These are phyloP conservation scores for Hoplias malabaricus DNA, from an alignment of 2,113 vertebrate genomes.

Conservation along the genomic window DNA sequence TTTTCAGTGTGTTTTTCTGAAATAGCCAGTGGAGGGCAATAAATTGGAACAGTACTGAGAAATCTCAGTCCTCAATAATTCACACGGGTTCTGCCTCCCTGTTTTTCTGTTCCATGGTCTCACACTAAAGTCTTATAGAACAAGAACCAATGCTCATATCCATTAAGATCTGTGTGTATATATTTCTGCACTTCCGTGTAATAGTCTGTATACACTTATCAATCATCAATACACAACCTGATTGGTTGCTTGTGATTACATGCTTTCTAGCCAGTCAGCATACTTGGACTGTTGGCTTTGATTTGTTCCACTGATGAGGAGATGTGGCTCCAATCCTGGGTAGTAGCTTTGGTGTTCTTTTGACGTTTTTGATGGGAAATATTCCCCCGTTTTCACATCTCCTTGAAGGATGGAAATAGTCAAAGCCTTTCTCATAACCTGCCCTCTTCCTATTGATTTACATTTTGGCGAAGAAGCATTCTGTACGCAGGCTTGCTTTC, in stretches of 20 bases:
- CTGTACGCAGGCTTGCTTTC: not conserved
- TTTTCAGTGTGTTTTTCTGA: not conserved
- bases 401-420: not conserved
- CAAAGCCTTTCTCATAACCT: constrained; percentile 4
- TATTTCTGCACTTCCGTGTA: too few relatives aligned
- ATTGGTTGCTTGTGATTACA: constrained; percentile 5
- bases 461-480: constrained; percentile 16
- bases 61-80: constrained; percentile 4
- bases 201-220: too few relatives aligned
- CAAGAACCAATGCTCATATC: not conserved
- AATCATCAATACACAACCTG: not conserved
- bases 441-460: constrained; percentile 15
- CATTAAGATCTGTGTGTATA: not conserved
- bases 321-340: not conserved
- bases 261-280: not conserved
- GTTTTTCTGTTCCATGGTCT: not conserved
- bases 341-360: not conserved
- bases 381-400: not conserved
- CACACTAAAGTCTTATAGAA: not conserved
- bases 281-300: not conserved
- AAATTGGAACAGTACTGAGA: not conserved
- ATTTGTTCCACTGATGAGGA: constrained; percentile 15
- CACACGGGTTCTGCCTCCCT: not conserved
- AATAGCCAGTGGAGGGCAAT: not conserved
- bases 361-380: not conserved